Evolutionary conservation across 2,797 vertebrate species (phyloP).

Genomic region (Staurois parvus): DNA sequence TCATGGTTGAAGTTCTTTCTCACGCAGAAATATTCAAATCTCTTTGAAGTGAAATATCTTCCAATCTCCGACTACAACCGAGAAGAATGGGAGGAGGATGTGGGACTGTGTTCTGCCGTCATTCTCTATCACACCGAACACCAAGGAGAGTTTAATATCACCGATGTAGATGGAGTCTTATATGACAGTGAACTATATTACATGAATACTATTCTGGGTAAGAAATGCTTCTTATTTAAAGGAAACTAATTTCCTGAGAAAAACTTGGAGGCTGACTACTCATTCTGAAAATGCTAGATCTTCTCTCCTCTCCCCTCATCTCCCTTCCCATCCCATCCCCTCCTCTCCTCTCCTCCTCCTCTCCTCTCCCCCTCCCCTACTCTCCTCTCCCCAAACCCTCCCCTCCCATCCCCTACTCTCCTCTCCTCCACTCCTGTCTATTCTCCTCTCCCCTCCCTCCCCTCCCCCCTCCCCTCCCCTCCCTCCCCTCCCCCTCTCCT

Average conservation of each 20-base stretch:
- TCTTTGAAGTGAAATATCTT: slow-evolving; percentile 14
- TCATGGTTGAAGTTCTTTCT: slow-evolving; percentile 30
- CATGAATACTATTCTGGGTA: neutral
- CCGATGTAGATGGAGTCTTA: neutral
- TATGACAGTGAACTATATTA: slow-evolving; percentile 1
- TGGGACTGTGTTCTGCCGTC: neutral
- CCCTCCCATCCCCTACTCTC: too few species aligned
- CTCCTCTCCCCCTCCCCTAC: too few species aligned
- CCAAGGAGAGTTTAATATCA: slow-evolving; percentile 7
- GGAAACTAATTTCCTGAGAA: neutral
- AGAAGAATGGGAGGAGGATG: neutral
- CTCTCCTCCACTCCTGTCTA: too few species aligned
- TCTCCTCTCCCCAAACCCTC: neutral
- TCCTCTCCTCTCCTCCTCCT: neutral
- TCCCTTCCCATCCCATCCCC: neutral
- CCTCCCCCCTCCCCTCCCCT: too few species aligned
- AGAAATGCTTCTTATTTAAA: too few species aligned
- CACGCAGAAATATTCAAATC: neutral
- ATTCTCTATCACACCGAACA: slow-evolving; percentile 38
- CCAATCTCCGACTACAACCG: neutral
- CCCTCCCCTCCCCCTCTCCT: too few species aligned
- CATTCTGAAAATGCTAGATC: too few species aligned
- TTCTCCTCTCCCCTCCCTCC: too few species aligned
- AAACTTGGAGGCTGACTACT: neutral
- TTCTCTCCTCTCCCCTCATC: neutral